phyloP scores from a whole-genome alignment of 2,797 vertebrate species.

The Hipposideros larvatus region DNA sequence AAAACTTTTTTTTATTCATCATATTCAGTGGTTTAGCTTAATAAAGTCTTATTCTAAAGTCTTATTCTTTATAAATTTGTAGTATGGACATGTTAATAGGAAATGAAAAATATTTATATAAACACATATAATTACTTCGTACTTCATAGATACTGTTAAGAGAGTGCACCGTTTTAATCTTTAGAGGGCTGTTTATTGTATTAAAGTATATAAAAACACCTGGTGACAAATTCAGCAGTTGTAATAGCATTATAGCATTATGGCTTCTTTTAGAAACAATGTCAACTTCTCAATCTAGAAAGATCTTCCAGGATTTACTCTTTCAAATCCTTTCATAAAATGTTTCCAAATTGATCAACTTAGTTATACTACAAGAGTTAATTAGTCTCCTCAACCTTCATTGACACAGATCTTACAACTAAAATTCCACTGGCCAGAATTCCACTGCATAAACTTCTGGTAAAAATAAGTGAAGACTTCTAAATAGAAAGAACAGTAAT shows the following conservation, averaged over 20 bases:
- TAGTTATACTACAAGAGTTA: background rate
- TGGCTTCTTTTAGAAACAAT: background rate
- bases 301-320: background rate
- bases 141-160: background rate
- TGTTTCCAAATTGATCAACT: background rate
- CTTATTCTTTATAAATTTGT: conserved; percentile 25
- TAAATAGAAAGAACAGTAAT: background rate
- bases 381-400: background rate
- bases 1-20: background rate
- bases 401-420: background rate
- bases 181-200: background rate
- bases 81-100: background rate
- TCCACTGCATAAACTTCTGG: background rate
- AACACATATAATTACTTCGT: background rate
- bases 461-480: background rate
- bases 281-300: background rate
- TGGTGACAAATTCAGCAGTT: background rate
- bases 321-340: conserved; percentile 2
- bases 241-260: background rate
- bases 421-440: background rate
- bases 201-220: background rate
- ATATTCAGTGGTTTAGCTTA: background rate
- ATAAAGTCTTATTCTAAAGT: background rate
- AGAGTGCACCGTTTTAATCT: background rate
- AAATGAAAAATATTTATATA: background rate